phyloP scores from a whole-genome alignment of 2,113 vertebrate genomes.

The Hassar affinis region DNA sequence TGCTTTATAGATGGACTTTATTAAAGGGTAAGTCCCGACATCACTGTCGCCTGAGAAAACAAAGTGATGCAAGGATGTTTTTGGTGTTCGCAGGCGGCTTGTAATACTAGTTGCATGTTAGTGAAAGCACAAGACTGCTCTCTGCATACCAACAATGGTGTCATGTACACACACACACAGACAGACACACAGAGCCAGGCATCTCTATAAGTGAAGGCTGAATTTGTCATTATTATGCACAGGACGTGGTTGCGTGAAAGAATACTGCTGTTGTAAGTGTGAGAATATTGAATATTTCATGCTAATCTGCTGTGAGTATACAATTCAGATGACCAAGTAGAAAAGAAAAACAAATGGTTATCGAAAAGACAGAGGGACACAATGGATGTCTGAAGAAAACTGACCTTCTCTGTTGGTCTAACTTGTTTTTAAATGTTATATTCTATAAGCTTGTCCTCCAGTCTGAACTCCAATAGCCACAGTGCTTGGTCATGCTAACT shows the following conservation, averaged over 20 bases:
- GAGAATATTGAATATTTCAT: slow-evolving; percentile 55
- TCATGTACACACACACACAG: slow-evolving; percentile 31
- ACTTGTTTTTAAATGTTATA: background rate
- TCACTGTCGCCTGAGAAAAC: slow-evolving; percentile 58
- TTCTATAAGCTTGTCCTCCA: background rate
- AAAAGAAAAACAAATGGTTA: slow-evolving; percentile 17
- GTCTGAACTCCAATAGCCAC: background rate
- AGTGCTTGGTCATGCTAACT: background rate
- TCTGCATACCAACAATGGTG: slow-evolving; percentile 64
- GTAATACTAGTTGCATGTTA: slow-evolving; percentile 49
- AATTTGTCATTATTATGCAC: slow-evolving; percentile 68
- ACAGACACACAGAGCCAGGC: slow-evolving; percentile 34
- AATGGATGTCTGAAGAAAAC: background rate
- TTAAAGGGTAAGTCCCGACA: slow-evolving; percentile 62
- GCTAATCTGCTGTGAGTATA: slow-evolving; percentile 53
- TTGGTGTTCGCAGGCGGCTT: slow-evolving; percentile 24
- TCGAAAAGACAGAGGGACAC: background rate
- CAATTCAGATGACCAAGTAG: slow-evolving; percentile 37
- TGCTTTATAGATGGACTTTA: slow-evolving; percentile 50
- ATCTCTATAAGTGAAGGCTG: slow-evolving; percentile 56
- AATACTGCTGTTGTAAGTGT: slow-evolving; percentile 37
- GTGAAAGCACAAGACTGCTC: slow-evolving; percentile 20
- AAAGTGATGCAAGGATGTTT: slow-evolving; percentile 39
- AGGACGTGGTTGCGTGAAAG: slow-evolving; percentile 47
- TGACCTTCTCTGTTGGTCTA: background rate